Evolutionary conservation across 2,113 vertebrate species (phyloP), one percentile per base, ranked within the genome.

Genomic region (Cacatua alba): DNA sequence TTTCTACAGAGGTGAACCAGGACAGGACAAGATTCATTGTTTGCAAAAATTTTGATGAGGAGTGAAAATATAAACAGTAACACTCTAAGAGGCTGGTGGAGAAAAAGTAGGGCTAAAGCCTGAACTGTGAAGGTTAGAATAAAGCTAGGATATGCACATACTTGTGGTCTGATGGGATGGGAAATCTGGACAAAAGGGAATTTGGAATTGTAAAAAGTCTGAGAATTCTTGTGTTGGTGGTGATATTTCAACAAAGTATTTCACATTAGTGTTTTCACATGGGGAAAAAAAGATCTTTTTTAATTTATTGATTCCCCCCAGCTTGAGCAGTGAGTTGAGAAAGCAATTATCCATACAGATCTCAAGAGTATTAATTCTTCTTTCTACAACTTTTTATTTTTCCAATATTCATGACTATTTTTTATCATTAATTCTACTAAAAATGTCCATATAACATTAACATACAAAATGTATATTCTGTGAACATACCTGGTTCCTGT

Each of bases 281-380:
- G 8, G 26, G 13, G 9, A 3, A 2, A 10, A 44, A 51, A 23
- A 11, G 25, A 1, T 9, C 6, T 0, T 5, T 57, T 87, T 77
- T 25, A 28, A 6, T 68, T 37, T 57, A 4, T 15, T 28, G 10
- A 4, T 17, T 51, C 13, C 17, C 15, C 1, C 6, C 10, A 14
- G 24, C 7, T 9, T 57, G 26, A 35, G 20, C 62, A 7, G 11
- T 48, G 26, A 51, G 8, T 82, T 84, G 37, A 65, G 71, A 91
- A 75, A 62, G 11, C 16, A 69, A 19, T 81, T 72, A 39, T 52
- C 26, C n/a, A 7, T 35, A 33, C 7, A 65, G 20, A 33, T 41
- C 8, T 44, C 9, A 59, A 53, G 6, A 46, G 5, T 41, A 26
- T 59, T 74, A 39, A 41, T 46, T 69, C 31, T 82, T 63, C 13